Evolutionary conservation across 2,797 vertebrate species (phyloP).

Genomic region (Gymnoscopelus braueri): DNA sequence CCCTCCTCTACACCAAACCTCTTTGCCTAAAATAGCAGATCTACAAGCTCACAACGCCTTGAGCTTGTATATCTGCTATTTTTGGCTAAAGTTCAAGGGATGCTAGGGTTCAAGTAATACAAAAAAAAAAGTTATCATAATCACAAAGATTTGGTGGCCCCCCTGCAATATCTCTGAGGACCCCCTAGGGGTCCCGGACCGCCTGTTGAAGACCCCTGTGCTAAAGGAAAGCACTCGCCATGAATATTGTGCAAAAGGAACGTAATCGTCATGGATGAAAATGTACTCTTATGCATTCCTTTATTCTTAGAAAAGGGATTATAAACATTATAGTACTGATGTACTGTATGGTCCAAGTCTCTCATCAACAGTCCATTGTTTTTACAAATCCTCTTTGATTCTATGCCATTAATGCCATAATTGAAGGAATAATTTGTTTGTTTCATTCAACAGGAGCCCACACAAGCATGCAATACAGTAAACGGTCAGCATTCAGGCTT

Average conservation of each 20-base stretch:
- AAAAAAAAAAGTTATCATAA: no score
- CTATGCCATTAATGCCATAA: background rate
- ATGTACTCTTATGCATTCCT: background rate
- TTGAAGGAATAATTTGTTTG: slow-evolving; percentile 2
- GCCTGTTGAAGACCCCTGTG: background rate
- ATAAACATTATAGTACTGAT: slow-evolving; percentile 8
- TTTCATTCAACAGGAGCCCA: slow-evolving; percentile 12
- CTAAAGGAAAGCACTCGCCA: slow-evolving; percentile 12
- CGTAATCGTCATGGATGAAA: slow-evolving; percentile 6
- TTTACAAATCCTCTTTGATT: slow-evolving; percentile 6
- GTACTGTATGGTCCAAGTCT: background rate
- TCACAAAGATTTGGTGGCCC: no score
- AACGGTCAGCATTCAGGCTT: slow-evolving; percentile 4
- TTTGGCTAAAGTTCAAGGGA: no score
- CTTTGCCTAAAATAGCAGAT: no score
- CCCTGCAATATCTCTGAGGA: no score
- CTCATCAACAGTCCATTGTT: background rate
- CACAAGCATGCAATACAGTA: slow-evolving; percentile 2
- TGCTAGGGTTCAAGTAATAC: no score
- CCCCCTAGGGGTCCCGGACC: no score
- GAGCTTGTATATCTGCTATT: no score
- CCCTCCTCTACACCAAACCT: no score
- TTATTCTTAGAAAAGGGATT: slow-evolving; percentile 17
- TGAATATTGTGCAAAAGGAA: slow-evolving; percentile 24
- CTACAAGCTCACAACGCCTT: no score